Percentiles rank a stretch among this genome's conserved stretches.
Evolutionary conservation across 2,888 invertebrate genomes (phyloP).

Genomic region (Eupithecia vulgata): DNA sequence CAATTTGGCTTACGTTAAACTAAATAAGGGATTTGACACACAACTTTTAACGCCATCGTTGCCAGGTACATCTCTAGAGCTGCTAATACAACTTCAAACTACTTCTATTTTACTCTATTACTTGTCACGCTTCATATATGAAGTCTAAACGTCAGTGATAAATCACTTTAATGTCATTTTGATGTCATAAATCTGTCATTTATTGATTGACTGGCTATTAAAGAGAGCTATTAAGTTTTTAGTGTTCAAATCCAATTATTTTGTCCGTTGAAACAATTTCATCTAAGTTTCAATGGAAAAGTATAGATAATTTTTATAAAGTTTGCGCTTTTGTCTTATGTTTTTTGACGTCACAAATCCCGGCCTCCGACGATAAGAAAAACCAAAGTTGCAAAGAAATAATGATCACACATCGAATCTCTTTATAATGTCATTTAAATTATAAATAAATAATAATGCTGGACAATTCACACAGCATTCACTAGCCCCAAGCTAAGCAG

Average conservation of each 20-base stretch:
- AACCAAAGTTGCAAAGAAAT: too few relatives aligned
- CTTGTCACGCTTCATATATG: slow-evolving; percentile 45
- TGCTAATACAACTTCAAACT: slow-evolving; percentile 33
- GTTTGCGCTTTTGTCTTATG: too few relatives aligned
- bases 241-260: slow-evolving; percentile 28
- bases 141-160: slow-evolving; percentile 35
- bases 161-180: slow-evolving; percentile 38
- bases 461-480: too few relatives aligned
- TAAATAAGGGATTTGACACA: not conserved
- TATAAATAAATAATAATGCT: too few relatives aligned
- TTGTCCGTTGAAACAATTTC: slow-evolving; percentile 27
- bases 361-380: too few relatives aligned
- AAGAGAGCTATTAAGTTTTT: slow-evolving; percentile 34
- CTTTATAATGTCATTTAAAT: too few relatives aligned
- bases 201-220: slow-evolving; percentile 36
- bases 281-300: slow-evolving; percentile 6
- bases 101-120: slow-evolving; percentile 19
- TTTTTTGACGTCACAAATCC: not conserved
- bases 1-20: not conserved
- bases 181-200: slow-evolving; percentile 35
- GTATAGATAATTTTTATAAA: not conserved
- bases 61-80: slow-evolving; percentile 23
- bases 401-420: too few relatives aligned
- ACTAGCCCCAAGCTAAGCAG: too few relatives aligned
- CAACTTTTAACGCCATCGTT: not conserved